phyloP scores from a whole-genome alignment of 2,797 vertebrate genomes.

The Chiloscyllium punctatum region DNA sequence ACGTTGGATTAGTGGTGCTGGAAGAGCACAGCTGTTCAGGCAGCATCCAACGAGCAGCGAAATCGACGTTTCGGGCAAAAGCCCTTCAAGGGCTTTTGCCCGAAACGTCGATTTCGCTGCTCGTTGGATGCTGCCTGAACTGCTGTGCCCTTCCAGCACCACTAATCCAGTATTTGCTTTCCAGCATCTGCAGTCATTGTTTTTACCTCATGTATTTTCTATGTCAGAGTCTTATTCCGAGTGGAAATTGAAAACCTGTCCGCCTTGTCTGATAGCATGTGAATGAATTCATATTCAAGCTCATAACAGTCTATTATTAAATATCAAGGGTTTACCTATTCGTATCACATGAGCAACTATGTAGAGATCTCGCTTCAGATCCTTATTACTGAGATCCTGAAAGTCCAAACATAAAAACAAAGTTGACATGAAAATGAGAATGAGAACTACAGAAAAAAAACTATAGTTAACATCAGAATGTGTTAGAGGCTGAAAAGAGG shows the following conservation, averaged over 20 bases:
- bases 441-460: neutral
- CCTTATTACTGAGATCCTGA: constrained; percentile 97
- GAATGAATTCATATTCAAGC: neutral
- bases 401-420: constrained; percentile 41
- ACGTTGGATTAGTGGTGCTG: no score
- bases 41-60: no score
- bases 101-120: no score
- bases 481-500: neutral
- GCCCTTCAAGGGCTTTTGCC: no score
- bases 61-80: no score
- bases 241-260: no score
- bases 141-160: no score
- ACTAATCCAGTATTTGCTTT: no score
- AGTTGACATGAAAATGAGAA: neutral
- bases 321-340: constrained; percentile 69
- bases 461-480: neutral
- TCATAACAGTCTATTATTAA: neutral
- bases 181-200: no score
- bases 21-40: no score
- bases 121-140: no score
- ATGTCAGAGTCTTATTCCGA: neutral
- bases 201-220: neutral
- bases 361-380: constrained; percentile 96
- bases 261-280: neutral
- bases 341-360: constrained; percentile 93